Base-by-base conservation (phyloP, 2,888 invertebrate genomes). In the Drosophila falleni region DNA sequence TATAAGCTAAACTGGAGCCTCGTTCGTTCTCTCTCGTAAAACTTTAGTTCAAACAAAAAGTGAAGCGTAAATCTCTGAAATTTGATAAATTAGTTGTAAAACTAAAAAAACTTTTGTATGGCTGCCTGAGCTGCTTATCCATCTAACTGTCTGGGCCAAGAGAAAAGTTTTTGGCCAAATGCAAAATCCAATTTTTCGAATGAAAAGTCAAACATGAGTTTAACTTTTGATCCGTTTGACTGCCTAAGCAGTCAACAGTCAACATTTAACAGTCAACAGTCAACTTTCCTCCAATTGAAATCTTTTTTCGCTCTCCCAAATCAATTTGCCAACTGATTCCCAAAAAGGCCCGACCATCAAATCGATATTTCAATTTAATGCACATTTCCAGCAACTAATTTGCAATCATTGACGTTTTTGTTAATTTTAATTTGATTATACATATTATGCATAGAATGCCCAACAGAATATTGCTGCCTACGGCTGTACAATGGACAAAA, bases 141-240 rank as follows among this genome's bases (percentile, higher is more conserved):
- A 56, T 65, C 62, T 69, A 69, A 23, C 73, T 70, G 65, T 46
- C 74, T 80, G 51, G 47, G 31, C 37, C 23, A 58, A 49, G 65
- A 58, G 47, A 63, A 85, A 87, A 87, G 63, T 80, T 87, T 86
- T 83, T 69, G 59, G 51, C 78, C 78, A 76, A 86, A 87, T 87
- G 83, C 87, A 86, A 87, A 87, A 87, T 86, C 87, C 86, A 87
- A 87, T 87, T 87, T 87, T 87, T 87, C 86, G 87, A 87, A 87
- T 87, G 86, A 87, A 87, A 87, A 87, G 86, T 87, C 86, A 87
- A 87, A 87, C 86, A 87, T 72, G 87, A 87, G 79, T 80, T 86
- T 81, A 87, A 87, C 86, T 87, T 87, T 87, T 87, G 86, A 87
- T 87, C 87, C 85, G 80, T 87, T 87, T 77, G 78, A 71, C 81